Base-by-base conservation (phyloP, 2,888 invertebrate species). In the Cistogaster globosa region DNA sequence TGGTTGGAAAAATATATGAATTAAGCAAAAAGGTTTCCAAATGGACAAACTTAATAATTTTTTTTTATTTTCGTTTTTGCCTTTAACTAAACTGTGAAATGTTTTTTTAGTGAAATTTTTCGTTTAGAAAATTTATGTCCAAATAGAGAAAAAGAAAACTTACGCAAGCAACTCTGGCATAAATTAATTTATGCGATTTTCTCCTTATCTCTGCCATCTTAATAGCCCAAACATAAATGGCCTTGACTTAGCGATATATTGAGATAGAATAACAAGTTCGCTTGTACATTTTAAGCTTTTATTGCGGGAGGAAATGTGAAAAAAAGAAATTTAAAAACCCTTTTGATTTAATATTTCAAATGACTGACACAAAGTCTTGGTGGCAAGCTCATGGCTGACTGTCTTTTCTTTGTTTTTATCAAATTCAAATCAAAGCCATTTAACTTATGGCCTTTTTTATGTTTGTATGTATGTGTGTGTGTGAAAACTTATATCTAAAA, bases 371-470 rank as follows among this genome's bases (percentile, higher is more conserved):
- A 38, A 63, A 76, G 67, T 72, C 62, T 67, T 60, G 62, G 75
- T 75, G 69, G 65, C 55, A 78, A 51, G 68, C 77, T 77, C 11
- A 11, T n/a, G 18, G 48, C 71, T 63, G 65, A 48, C 67, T 18
- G 48, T n/a, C 36, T 48, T 26, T 53, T 36, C 57, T 62, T 18
- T 36, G 51, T 1, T 68, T 51, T 14, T 45, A 38, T 9, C 51
- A 53, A 69, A 72, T 68, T 57, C 42, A 69, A 81, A 68, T 32
- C 74, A 65, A 65, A 75, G 65, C 65, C 80, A 78, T 82, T 60
- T 78, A 71, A 85, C 82, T 82, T 82, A 78, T 82, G 75, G 68
- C 78, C 71, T 67, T 82, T 85, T 26, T 84, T 79, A n/a, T n/a
- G n/a, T n/a, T n/a, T n/a, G n/a, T n/a, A n/a, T n/a, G n/a, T 68